A percentile compares a stretch with the other conserved stretches of the same genome.
Conservation (phyloP, 2,113 vertebrate genomes). For the Muntiacus reevesi region DNA sequence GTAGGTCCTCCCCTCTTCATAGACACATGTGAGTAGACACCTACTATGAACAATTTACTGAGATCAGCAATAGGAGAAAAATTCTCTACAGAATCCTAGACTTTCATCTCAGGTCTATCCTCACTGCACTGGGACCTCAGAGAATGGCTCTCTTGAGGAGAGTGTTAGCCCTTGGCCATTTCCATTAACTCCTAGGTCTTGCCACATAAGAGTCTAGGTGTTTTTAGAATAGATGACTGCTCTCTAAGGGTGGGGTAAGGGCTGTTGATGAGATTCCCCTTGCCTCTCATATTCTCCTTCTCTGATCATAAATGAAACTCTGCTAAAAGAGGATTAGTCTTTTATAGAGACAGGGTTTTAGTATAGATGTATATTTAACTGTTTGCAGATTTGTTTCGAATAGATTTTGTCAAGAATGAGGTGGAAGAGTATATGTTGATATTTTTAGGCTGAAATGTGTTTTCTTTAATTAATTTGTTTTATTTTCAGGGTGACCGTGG, state of each 20-base stretch:
- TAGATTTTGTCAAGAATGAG: not conserved
- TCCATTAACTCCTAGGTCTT: not conserved
- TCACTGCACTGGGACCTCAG: not conserved
- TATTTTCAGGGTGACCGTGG: slow-evolving; percentile 89
- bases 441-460: not conserved
- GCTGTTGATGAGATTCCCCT: not conserved
- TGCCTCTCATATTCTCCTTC: not conserved
- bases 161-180: not conserved
- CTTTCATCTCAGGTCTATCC: not conserved
- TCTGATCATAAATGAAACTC: not conserved
- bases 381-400: not conserved
- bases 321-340: not conserved
- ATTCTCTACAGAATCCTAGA: not conserved
- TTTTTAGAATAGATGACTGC: not conserved
- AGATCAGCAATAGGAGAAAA: not conserved
- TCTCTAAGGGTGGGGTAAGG: not conserved
- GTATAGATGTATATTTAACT: not conserved
- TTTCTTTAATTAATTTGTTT: slow-evolving; percentile 55
- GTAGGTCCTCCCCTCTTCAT: not conserved
- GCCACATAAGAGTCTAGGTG: not conserved
- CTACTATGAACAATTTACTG: not conserved
- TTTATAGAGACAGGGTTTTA: not conserved
- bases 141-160: not conserved
- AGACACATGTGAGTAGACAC: not conserved
- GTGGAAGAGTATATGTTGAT: not conserved